Percentiles rank a stretch among this genome's conserved stretches.
phyloP scores from a whole-genome alignment of 1,140 invertebrate genomes.

The Dolichoris vasculosae region DNA sequence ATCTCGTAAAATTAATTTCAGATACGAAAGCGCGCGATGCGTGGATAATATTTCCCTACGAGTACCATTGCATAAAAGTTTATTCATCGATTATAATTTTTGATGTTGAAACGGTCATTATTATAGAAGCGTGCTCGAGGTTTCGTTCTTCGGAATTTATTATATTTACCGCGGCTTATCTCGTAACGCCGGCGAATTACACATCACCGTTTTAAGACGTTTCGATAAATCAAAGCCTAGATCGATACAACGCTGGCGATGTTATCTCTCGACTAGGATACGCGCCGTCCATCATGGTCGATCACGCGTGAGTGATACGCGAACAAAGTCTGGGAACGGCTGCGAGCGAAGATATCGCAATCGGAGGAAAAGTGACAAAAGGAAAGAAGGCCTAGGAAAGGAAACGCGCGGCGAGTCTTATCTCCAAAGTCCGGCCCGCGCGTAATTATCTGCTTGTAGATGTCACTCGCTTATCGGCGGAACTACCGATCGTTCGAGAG shows the following conservation, averaged over 20 bases:
- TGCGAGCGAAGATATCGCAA: conserved; percentile 15
- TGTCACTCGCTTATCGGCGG: conserved; percentile 23
- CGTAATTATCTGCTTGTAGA: conserved; percentile 37
- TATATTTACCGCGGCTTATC: neutral
- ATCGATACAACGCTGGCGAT: neutral
- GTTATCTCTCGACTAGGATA: conserved; percentile 2
- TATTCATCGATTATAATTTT: neutral
- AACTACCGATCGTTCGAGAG: neutral
- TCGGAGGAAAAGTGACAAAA: neutral
- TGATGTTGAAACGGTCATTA: neutral
- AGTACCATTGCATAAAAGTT: neutral
- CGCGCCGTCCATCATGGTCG: neutral
- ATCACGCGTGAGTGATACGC: neutral
- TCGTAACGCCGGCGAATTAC: neutral
- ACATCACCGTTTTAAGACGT: neutral
- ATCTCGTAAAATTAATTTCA: neutral
- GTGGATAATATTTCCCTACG: neutral
- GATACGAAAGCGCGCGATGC: neutral
- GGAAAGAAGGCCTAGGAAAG: neutral
- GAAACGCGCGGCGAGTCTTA: neutral
- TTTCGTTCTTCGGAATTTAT: neutral
- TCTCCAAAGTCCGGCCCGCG: conserved; percentile 21
- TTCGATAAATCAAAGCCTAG: conserved; percentile 13
- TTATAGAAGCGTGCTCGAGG: neutral
- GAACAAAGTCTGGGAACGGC: neutral